Conservation (phyloP, 2,113 vertebrate genomes). For the Mesitornis unicolor region DNA sequence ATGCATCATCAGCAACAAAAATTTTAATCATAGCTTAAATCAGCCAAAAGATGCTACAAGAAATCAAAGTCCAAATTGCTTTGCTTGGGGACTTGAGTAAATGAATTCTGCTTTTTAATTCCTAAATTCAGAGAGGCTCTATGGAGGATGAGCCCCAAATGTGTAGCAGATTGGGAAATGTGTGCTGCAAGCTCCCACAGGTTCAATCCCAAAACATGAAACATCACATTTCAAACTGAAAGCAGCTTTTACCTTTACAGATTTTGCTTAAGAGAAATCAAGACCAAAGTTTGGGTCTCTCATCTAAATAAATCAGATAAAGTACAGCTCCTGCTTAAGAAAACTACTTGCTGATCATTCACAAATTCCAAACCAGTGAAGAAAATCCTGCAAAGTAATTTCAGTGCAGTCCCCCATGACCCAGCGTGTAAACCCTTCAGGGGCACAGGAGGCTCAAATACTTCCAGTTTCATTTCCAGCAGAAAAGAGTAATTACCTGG, state of each 20-base stretch:
- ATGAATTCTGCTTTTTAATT: constrained; percentile 14
- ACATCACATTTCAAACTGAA: background rate
- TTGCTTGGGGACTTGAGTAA: background rate
- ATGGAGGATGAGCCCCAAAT: background rate
- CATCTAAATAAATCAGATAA: background rate
- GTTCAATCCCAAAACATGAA: background rate
- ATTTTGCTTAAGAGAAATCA: background rate
- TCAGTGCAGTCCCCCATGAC: background rate
- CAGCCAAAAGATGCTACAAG: background rate
- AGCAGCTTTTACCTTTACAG: background rate
- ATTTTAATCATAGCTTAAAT: constrained; percentile 30
- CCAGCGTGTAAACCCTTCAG: background rate
- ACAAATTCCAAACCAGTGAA: background rate
- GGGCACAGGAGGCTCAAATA: background rate
- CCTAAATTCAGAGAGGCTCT: background rate
- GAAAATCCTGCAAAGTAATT: background rate
- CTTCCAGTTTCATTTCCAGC: constrained; percentile 21
- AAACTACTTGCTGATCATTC: background rate
- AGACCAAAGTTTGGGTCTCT: background rate
- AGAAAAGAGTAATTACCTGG: background rate
- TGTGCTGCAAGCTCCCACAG: background rate
- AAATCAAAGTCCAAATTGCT: constrained; percentile 44
- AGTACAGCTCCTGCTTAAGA: background rate
- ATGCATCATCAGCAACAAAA: constrained; percentile 42
- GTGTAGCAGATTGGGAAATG: background rate